phyloP scores from a whole-genome alignment of 30 jellyfish, hydroid and myxozoan genomes.

The Catostylus mosaicus region DNA sequence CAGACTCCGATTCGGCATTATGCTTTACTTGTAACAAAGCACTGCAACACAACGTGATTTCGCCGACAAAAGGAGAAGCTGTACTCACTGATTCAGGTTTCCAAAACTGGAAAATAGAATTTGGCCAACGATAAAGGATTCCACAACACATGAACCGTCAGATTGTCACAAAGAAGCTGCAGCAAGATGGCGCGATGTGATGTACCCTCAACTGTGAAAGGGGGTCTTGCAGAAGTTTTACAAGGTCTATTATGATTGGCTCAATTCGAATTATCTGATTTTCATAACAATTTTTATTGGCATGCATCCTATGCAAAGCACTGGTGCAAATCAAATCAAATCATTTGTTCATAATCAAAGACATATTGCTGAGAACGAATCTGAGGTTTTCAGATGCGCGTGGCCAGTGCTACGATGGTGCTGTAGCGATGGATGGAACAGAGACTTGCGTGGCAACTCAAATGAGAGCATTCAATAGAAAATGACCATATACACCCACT shows the following conservation, averaged over 20 bases:
- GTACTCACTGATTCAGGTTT: constrained; percentile 67
- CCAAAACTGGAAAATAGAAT: constrained; percentile 73
- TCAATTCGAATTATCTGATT: too few relatives aligned
- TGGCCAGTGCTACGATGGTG: constrained; percentile 69
- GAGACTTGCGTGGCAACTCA: constrained; percentile 53
- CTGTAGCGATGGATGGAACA: constrained; percentile 68
- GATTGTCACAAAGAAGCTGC: constrained; percentile 69
- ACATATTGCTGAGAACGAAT: constrained; percentile 54
- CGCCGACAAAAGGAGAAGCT: constrained; percentile 42
- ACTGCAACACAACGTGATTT: constrained; percentile 69
- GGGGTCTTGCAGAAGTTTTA: constrained; percentile 54
- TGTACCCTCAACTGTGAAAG: constrained; percentile 67
- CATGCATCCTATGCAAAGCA: constrained; percentile 25
- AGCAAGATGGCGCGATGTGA: constrained; percentile 53
- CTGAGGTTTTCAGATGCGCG: constrained; percentile 60
- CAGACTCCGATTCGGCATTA: constrained; percentile 49
- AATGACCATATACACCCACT: constrained; percentile 55
- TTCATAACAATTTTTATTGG: constrained; percentile 33
- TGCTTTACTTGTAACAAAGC: constrained; percentile 75
- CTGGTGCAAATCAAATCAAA: constrained; percentile 45
- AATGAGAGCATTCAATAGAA: constrained; percentile 28
- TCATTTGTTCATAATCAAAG: constrained; percentile 19
- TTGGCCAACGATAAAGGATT: constrained; percentile 61
- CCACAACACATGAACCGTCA: constrained; percentile 63
- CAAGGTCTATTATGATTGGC: too few relatives aligned